Base-by-base conservation (phyloP, 35 echinoderm and acorn worm genomes). In the Amphiura filiformis region DNA sequence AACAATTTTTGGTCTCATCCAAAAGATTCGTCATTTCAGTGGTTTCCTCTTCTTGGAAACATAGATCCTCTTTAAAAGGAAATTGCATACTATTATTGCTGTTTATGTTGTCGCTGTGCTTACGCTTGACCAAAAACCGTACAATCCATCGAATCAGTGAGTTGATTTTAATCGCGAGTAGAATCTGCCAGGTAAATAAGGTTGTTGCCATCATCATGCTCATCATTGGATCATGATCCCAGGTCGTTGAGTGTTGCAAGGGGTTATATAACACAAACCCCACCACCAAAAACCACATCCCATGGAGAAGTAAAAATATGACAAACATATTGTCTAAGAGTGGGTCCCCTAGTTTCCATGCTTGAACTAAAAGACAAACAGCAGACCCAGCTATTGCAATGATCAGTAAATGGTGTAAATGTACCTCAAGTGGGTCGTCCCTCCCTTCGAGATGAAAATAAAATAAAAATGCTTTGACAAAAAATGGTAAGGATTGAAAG, bases 231-330 rank as follows among this genome's bases (percentile, higher is more conserved):
- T 70, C 61, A 15, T 15, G 61, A 70, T 23, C 26, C 61, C 61
- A 70, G 4, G 61, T 13, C 9, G 61, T 70, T 17, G 4, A 9
- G 5, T 47, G 5, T 9, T 47, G 17, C 5, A 47, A 47, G 17
- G 96, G 96, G 35, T 76, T 52, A 80, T 92, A 95, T 0, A 99
- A 81, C 13, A 94, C 87, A 39, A 92, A 87, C 1, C 87, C 96
- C 0, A 95, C 75, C 85, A 87, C 82, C 76, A 89, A 94, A 56
- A 99, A 99, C 96, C 96, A 99, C 9, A 93, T 99, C 3, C 96
- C 96, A 47, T 99, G 96, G 65, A 94, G 77, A n/a, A 99, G 79
- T 17, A 81, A 92, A 39, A 76, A 92, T 1, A 86, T 28, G 34
- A 92, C 79, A 31, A 93, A 49, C 77, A 95, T 87, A 79, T 92